These are phyloP conservation scores for Cyphomyrus plagiostoma DNA, from an alignment of 2,113 vertebrate species.

Conservation along the genomic window DNA sequence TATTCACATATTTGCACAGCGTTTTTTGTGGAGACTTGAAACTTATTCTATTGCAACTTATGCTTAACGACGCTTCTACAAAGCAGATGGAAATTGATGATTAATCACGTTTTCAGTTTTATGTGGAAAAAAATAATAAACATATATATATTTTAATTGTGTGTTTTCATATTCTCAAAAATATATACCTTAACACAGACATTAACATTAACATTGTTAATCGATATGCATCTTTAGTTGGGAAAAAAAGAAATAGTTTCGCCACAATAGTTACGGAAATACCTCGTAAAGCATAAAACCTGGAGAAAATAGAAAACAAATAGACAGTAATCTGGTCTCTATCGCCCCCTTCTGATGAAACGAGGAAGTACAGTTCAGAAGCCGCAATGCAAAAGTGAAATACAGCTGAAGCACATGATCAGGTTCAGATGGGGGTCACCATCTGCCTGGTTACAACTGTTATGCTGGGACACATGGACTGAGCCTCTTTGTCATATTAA, in stretches of 20 bases:
- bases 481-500: conserved; percentile 75
- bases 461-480: conserved; percentile 68
- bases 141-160: background rate
- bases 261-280: background rate
- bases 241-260: background rate
- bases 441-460: conserved; percentile 81
- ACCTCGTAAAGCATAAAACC: background rate
- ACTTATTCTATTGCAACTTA: background rate
- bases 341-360: conserved; percentile 64
- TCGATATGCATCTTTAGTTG: background rate
- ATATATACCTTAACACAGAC: background rate
- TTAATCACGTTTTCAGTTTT: background rate
- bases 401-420: conserved; percentile 73
- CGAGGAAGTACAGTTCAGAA: background rate
- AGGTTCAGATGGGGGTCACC: conserved; percentile 81
- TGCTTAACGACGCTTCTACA: background rate
- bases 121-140: background rate
- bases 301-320: background rate
- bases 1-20: background rate
- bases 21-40: background rate
- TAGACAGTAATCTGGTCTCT: conserved; percentile 52
- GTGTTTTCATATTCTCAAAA: background rate
- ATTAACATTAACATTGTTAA: background rate
- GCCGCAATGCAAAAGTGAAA: conserved; percentile 43
- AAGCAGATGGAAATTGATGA: background rate